Base-by-base conservation (phyloP, 2,113 vertebrate genomes). In the Burhinus oedicnemus region DNA sequence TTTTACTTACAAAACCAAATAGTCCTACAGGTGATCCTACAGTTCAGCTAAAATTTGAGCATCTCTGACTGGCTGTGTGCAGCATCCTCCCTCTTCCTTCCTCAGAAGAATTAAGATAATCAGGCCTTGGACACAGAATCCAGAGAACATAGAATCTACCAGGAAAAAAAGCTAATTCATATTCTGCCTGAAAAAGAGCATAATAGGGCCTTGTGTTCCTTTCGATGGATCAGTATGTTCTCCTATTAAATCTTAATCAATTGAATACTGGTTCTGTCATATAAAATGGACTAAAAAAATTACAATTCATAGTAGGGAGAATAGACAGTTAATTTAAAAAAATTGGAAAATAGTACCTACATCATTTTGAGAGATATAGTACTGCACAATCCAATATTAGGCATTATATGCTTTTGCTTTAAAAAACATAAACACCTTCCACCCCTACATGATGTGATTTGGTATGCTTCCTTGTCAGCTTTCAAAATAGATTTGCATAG, bases 201-300 rank as follows among this genome's bases (percentile, higher is more conserved):
- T 52, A 72, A n/a, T 40, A 74, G 15, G 42, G 36, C 40, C 58
- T 91, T 90, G 36, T 40, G 49, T 81, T 91, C 45, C 36, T 83
- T 92, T 87, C 68, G n/a, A 30, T 58, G 68, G 40, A 80, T 87
- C 58, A 69, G 25, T 16, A 77, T 87, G 49, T 93, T 96, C 77
- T 95, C 42, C 74, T 91, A 15, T 80, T 66, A 87, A 90, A 91
- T 77, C 70, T 69, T 95, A 87, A 95, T 72, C 83, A n/a, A 38
- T 5, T 72, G 66, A 93, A 91, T 40, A 79, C 36, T 34, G 25
- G 17, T 70, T 82, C 58, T 81, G 36, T 74, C 36, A 44, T 38
- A 83, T 9, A 83, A 93, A 90, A 90, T 32, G 19, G 40, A 65
- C 40, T 51, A 23, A 78, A 92, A 92, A 89, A 51, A 75, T 72